Evolutionary conservation across 2,888 invertebrate species (phyloP), one percentile per base, ranked within the genome.

Genomic region (Drosophila gaucha): DNA sequence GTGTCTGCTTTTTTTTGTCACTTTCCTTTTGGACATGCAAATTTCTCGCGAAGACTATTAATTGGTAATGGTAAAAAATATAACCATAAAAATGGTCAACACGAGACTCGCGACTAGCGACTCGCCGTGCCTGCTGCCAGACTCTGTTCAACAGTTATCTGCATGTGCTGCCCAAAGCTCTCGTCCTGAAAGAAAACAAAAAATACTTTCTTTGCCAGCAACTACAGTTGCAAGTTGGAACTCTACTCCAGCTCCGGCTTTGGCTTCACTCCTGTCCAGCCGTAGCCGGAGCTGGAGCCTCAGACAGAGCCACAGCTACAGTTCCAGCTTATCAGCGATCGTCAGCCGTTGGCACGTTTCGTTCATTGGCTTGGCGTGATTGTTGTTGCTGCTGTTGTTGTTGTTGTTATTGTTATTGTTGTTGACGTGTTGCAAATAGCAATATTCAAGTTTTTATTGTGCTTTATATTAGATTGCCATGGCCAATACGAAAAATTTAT

Each of bases 371-470:
- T 85, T 80, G 82, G 68, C 69, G 65, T 74, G 62, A 76, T 63
- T 78, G 74, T 74, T 73, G 67, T 54, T 63, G 78, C 50, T 64
- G 44, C 56, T 82, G 68, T 41, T 70, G 43, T 28, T 74, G 39
- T 20, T 35, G 26, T 55, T 77, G 60, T 41, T 59, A 24, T 35
- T 56, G 28, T 12, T 65, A 58, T 41, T 60, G 69, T 50, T 62
- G 77, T 77, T 83, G 82, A 82, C 87, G 82, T 82, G 82, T 82
- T 87, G 87, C 85, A 87, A 87, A 87, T 83, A 67, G 77, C 76
- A 74, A 82, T 80, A 86, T 86, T 80, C 87, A 54, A 85, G 82
- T 85, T 82, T 86, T 86, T 86, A 80, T 82, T 82, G 87, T 87
- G 87, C 78, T 64, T 82, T 75, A 87, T 80, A 82, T 82, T 87